Conservation (phyloP, 2,113 vertebrate species). For the Myanophis thanlyinensis region DNA sequence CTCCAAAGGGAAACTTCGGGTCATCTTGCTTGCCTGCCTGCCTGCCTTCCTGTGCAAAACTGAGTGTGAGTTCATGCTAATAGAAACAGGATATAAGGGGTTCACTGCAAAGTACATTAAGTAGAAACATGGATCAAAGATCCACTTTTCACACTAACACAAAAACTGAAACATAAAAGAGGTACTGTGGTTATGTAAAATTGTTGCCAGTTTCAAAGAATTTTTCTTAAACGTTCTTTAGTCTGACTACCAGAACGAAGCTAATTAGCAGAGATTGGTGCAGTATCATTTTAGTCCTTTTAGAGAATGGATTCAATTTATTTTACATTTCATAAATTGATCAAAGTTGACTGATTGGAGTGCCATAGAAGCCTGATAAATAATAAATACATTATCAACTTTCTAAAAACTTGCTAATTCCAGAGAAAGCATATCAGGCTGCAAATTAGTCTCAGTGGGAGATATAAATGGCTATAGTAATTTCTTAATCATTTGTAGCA, state of each 20-base stretch:
- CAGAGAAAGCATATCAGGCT: conserved; percentile 10
- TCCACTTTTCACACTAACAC: neutral
- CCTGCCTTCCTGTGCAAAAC: neutral
- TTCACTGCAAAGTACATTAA: neutral
- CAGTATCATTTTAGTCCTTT: neutral
- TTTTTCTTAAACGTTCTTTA: neutral
- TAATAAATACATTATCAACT: neutral
- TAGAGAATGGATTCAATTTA: neutral
- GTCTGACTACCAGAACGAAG: neutral
- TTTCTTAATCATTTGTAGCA: conserved; percentile 52
- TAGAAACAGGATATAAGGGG: neutral
- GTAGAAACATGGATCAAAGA: neutral
- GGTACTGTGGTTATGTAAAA: neutral
- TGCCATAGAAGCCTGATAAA: neutral
- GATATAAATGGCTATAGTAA: conserved; percentile 36
- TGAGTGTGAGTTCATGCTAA: neutral
- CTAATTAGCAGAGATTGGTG: neutral
- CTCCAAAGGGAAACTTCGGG: neutral
- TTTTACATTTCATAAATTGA: neutral
- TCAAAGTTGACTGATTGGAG: neutral
- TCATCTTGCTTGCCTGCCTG: neutral
- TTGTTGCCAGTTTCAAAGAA: neutral
- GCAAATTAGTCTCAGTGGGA: conserved; percentile 19
- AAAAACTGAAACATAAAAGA: neutral
- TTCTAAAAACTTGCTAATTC: neutral